These are phyloP conservation scores for Barnardius zonarius DNA, from an alignment of 2,113 vertebrate genomes.

Conservation along the genomic window DNA sequence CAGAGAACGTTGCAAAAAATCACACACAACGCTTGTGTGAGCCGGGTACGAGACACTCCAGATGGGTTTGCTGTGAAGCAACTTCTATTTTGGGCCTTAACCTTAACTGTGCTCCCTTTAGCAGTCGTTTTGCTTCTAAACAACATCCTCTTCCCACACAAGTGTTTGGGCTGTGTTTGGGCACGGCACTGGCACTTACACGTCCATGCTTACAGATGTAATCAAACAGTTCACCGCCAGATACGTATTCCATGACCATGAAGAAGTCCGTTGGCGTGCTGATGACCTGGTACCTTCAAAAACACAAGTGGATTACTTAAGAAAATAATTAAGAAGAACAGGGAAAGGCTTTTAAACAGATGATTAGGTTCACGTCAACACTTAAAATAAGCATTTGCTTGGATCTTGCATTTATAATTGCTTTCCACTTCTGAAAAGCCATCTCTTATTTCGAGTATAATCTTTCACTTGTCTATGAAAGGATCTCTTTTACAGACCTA, in stretches of 20 bases:
- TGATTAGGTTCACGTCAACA: not conserved
- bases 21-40: not conserved
- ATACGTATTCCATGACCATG: conserved; percentile 99
- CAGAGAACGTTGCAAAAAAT: not conserved
- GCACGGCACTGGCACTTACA: conserved; percentile 77
- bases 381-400: not conserved
- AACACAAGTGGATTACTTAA: not conserved
- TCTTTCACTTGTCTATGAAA: conserved; percentile 12
- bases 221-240: conserved; percentile 96
- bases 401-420: not conserved
- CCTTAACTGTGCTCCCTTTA: not conserved
- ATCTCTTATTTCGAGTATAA: not conserved
- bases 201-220: conserved; percentile 99
- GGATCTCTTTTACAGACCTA: not conserved
- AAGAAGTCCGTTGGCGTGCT: conserved; percentile 99
- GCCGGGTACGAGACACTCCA: not conserved
- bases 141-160: not conserved
- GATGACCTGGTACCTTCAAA: conserved; percentile 95
- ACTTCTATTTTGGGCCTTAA: conserved; percentile 53
- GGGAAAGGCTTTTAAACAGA: not conserved
- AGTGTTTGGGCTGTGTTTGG: not conserved
- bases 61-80: conserved; percentile 27
- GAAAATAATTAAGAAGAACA: not conserved
- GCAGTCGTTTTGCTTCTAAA: not conserved
- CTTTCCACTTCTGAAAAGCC: not conserved